Base-by-base conservation (phyloP, 2,888 invertebrate genomes). In the Oithona nana region DNA sequence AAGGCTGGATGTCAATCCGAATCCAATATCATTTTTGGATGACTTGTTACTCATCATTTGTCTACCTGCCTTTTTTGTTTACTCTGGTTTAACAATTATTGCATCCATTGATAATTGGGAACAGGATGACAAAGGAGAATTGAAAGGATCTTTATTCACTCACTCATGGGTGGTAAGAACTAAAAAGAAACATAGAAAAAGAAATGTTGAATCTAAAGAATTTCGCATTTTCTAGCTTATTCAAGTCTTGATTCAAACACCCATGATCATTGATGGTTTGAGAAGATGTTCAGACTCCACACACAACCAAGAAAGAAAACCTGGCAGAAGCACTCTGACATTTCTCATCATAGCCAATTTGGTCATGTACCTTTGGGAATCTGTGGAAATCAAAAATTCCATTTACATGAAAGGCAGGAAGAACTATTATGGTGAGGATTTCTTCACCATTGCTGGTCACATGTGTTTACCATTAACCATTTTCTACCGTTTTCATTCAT, bases 401-500 rank as follows among this genome's bases (percentile, higher is more conserved):
- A 77, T 77, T 62, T 73, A 76, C 51, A 73, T 76, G 65, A 76
- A 78, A 63, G 72, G 76, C 56, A 76, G 83, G 71, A 81, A 82
- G 68, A 77, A 79, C 49, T 83, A 77, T 70, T 85, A 83, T 68
- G 85, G 84, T 28, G 79, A 80, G 68, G 78, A 80, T 1, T 68
- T 81, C 29, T 86, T 85, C 84, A 80, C 82, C 4, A 79, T 86
- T 56, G 74, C 86, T 3, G 82, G 82, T 26, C 85, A 86, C 69
- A 74, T 84, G 69, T 81, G 82, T 39, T 73, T 84, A 13, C 86
- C 86, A 16, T 81, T 94, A 68, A 90, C 89, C 78, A 93, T 93
- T 73, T 93, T 93, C 81, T 93, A 92, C 76, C 84, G 59, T 3
- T 59, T 59, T 22, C 59, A 59, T 48, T n/a, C 59, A 13, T 31